Conservation (phyloP, 2,797 vertebrate species). For the Dromococcyx pavoninus region DNA sequence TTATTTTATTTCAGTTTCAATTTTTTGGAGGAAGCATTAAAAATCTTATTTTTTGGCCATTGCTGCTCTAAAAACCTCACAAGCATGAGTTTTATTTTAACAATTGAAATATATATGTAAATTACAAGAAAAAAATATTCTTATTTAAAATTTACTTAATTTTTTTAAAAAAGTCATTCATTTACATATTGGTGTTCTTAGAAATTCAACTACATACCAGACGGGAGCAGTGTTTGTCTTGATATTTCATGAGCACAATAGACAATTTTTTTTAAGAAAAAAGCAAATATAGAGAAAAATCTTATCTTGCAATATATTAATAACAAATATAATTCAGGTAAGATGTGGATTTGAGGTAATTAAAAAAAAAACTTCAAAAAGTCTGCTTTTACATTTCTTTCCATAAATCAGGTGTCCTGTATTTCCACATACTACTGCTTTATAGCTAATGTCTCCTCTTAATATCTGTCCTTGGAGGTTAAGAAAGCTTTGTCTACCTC, state of each 20-base stretch:
- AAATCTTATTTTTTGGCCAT: neutral
- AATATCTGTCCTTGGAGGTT: neutral
- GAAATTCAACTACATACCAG: neutral
- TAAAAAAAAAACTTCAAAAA: neutral
- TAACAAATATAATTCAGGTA: neutral
- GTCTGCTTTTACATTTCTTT: neutral
- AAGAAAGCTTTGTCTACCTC: neutral
- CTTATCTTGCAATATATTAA: neutral
- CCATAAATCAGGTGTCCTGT: neutral
- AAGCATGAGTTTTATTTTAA: neutral
- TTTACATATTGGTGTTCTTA: neutral
- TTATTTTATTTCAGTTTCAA: neutral
- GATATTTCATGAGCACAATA: neutral
- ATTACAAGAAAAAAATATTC: neutral
- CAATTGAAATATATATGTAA: neutral
- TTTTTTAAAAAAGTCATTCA: neutral
- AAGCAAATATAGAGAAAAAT: neutral
- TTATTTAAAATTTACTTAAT: neutral
- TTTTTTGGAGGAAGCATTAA: neutral
- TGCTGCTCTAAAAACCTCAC: neutral
- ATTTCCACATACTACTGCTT: neutral
- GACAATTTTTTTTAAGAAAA: neutral
- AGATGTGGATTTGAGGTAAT: neutral
- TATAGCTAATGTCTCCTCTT: neutral
- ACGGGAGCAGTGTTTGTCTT: neutral